Percentiles rank a stretch among this genome's conserved stretches.
Conservation (phyloP, 2,888 invertebrate species). For the Acleris holmiana region DNA sequence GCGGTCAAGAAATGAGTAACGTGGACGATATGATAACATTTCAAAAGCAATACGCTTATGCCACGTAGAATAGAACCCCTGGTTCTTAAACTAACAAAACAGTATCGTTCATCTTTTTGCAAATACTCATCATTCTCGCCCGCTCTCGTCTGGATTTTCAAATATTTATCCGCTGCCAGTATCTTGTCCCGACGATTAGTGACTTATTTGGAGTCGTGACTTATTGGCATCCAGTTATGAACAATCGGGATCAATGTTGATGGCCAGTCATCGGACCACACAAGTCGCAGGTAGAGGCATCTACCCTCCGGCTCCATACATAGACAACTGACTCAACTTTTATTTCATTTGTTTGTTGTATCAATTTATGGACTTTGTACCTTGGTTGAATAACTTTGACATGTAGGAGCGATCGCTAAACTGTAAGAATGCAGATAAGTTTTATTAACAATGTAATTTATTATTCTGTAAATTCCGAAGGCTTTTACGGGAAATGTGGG, state of each 20-base stretch:
- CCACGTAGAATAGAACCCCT: neutral
- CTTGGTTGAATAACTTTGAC: too few relatives aligned
- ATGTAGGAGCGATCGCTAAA: too few relatives aligned
- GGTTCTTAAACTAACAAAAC: neutral
- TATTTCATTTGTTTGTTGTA: slow-evolving; percentile 33
- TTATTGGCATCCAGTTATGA: slow-evolving; percentile 30
- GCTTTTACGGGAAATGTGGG: slow-evolving; percentile 9
- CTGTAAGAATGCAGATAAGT: too few relatives aligned
- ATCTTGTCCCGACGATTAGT: neutral
- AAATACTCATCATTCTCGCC: too few relatives aligned
- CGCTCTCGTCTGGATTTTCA: neutral
- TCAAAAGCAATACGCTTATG: too few relatives aligned
- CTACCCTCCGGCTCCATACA: slow-evolving; percentile 28
- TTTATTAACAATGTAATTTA: too few relatives aligned
- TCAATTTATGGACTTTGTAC: slow-evolving; percentile 14
- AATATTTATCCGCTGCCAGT: slow-evolving; percentile 4
- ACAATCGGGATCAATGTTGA: slow-evolving; percentile 23
- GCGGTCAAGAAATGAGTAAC: too few relatives aligned
- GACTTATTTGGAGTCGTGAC: slow-evolving; percentile 21
- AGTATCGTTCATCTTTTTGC: neutral
- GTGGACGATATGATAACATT: too few relatives aligned
- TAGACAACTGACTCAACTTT: slow-evolving; percentile 30
- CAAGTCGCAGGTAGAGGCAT: slow-evolving; percentile 59
- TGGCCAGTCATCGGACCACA: slow-evolving; percentile 59
- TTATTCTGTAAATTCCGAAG: neutral